A percentile compares a stretch with the other conserved stretches of the same genome.
These are phyloP conservation scores for Pseudopodoces humilis DNA, from an alignment of 2,113 vertebrate species.

Conservation along the genomic window DNA sequence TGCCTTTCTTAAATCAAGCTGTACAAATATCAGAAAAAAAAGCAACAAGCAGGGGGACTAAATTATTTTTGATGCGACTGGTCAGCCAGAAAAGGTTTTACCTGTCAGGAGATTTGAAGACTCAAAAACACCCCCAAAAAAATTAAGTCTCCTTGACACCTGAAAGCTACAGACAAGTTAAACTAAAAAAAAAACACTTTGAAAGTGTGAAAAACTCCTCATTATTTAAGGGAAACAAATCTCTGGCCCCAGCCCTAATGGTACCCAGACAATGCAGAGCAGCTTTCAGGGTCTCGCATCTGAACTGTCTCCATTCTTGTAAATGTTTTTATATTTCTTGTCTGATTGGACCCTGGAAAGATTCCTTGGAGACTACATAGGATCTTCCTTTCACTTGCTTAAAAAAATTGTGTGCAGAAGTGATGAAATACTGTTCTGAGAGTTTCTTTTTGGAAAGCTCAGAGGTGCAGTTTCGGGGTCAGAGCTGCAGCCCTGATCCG, in stretches of 20 bases:
- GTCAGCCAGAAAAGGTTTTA: not conserved
- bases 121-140: not conserved
- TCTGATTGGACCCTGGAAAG: not conserved
- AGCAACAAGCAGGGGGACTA: not conserved
- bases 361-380: slow-evolving; percentile 2
- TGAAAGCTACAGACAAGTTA: not conserved
- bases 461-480: too few relatives aligned
- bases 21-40: not conserved
- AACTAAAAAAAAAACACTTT: not conserved
- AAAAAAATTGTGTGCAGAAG: not conserved
- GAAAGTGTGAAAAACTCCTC: not conserved
- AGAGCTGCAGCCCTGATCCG: not conserved
- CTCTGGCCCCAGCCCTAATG: not conserved
- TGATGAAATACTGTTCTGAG: not conserved
- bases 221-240: not conserved
- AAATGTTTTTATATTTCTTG: slow-evolving; percentile 11
- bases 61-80: not conserved
- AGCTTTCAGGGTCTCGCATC: not conserved
- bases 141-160: not conserved
- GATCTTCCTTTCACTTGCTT: not conserved
- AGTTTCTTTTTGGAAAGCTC: not conserved
- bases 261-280: not conserved
- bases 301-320: not conserved
- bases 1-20: not conserved
- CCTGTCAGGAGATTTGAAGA: not conserved